Percentiles rank a stretch among this genome's conserved stretches.
phyloP scores from a whole-genome alignment of 2,113 vertebrate genomes.

The Elephas maximus region DNA sequence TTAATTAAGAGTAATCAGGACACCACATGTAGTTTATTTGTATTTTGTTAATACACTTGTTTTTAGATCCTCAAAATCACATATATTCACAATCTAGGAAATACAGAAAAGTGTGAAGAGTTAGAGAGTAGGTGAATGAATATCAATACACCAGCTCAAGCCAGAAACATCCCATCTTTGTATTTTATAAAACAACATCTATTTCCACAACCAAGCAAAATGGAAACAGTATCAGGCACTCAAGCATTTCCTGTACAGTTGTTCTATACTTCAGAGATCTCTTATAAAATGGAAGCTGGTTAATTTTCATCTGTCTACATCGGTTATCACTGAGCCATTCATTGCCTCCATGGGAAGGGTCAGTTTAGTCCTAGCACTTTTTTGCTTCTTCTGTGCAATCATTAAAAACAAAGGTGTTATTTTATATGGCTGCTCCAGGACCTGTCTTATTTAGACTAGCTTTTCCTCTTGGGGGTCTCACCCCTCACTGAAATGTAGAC shows the following conservation, averaged over 20 bases:
- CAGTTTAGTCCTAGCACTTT: neutral
- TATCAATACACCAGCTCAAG: neutral
- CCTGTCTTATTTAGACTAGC: neutral
- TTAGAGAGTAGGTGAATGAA: neutral
- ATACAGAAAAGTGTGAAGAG: neutral
- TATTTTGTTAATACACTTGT: neutral
- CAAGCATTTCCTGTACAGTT: fast-evolving
- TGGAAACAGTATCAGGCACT: neutral
- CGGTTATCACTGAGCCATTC: neutral
- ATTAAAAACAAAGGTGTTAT: neutral
- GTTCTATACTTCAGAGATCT: neutral
- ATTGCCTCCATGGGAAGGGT: neutral
- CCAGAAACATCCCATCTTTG: neutral
- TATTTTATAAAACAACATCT: neutral
- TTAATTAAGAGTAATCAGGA: neutral
- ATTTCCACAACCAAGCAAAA: neutral
- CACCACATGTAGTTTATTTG: neutral
- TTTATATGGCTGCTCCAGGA: fast-evolving
- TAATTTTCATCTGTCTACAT: neutral
- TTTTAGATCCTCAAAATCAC: neutral
- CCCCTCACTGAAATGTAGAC: no score
- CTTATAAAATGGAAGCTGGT: neutral
- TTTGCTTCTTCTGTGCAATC: neutral
- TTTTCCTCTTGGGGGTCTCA: neutral
- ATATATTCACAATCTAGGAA: neutral